Conservation (phyloP, 2,797 vertebrate genomes). For the Darevskia mixta region DNA sequence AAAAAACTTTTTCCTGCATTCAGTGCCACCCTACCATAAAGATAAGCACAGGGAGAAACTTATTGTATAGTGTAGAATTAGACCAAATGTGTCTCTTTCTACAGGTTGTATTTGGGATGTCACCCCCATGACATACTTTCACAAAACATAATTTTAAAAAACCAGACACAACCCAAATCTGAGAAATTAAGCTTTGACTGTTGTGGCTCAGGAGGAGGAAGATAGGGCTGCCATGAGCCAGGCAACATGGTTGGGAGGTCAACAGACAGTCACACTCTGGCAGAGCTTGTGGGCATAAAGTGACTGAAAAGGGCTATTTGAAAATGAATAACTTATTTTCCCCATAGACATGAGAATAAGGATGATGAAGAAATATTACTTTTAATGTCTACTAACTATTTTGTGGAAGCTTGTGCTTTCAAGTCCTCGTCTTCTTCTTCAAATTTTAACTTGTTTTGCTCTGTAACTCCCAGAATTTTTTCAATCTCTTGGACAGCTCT, state of each 20-base stretch:
- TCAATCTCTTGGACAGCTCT: conserved; percentile 82
- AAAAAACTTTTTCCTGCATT: not conserved
- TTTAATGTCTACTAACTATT: conserved; percentile 65
- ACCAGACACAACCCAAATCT: not conserved
- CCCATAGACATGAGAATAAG: not conserved
- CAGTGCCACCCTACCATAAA: conserved; percentile 21
- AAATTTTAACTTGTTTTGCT: conserved; percentile 82
- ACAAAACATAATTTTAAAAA: not conserved
- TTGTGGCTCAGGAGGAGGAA: not conserved
- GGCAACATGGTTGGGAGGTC: not conserved
- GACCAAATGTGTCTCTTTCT: not conserved
- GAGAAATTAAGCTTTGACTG: not conserved
- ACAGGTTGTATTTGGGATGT: not conserved
- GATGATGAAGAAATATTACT: conserved; percentile 10
- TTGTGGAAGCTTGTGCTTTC: conserved; percentile 53
- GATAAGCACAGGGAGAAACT: conserved; percentile 18
- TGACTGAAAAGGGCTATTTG: not conserved
- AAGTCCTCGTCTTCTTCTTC: conserved; percentile 64
- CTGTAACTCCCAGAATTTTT: conserved; percentile 81
- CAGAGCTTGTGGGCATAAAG: not conserved
- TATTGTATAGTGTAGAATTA: not conserved
- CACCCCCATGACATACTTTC: too few relatives aligned
- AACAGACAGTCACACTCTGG: not conserved
- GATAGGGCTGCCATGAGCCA: not conserved
- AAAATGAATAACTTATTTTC: not conserved